Evolutionary conservation across 2,888 invertebrate species (phyloP).

Genomic region (Unio delphinus): DNA sequence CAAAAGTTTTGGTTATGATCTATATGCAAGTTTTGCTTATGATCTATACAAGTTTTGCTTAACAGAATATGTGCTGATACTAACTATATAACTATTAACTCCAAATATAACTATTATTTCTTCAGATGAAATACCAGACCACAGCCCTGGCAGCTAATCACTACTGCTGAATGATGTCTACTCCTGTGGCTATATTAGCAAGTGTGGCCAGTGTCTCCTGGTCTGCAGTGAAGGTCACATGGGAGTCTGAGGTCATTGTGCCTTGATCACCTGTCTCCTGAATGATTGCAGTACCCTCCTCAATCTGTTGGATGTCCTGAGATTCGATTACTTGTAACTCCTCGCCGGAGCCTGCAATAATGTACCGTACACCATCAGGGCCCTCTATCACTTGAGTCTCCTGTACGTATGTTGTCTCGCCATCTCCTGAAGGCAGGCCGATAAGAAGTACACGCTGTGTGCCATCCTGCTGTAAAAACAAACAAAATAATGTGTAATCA

Average conservation of each 20-base stretch:
- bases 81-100: too few species aligned
- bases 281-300: slow-evolving; percentile 7
- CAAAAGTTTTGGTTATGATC: too few species aligned
- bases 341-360: slow-evolving; percentile 35
- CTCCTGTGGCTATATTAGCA: slow-evolving; percentile 35
- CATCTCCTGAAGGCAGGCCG: slow-evolving; percentile 23
- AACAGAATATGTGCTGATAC: too few species aligned
- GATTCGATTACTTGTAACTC: slow-evolving; percentile 37
- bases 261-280: slow-evolving; percentile 9
- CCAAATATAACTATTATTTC: too few species aligned
- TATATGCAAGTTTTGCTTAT: too few species aligned
- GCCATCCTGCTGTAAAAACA: neutral
- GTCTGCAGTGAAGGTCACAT: slow-evolving; percentile 9
- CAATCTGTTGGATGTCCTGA: slow-evolving; percentile 16
- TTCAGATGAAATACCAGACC: too few species aligned
- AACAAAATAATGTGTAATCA: too few species aligned
- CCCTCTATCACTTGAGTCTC: slow-evolving; percentile 39
- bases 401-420: slow-evolving; percentile 29
- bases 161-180: slow-evolving; percentile 3
- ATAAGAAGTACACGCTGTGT: slow-evolving; percentile 34
- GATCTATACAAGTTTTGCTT: too few species aligned
- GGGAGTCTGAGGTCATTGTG: slow-evolving; percentile 23
- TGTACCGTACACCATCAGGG: slow-evolving; percentile 32
- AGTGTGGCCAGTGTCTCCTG: slow-evolving; percentile 33
- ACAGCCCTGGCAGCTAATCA: too few species aligned